Conservation (phyloP, 1,140 invertebrate species). For the Zaprionus camerounensis region DNA sequence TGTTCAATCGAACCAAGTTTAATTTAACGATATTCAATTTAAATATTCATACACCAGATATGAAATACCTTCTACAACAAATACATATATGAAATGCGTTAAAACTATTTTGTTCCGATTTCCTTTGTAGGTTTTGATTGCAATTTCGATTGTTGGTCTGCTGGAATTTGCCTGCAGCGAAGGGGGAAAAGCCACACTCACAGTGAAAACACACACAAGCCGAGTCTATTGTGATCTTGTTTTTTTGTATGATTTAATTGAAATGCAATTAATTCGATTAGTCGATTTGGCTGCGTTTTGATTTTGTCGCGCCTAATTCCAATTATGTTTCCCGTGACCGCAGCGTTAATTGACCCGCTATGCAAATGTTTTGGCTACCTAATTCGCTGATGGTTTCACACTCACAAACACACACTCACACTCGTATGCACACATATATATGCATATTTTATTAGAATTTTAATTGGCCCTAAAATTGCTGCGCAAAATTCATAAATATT, state of each 20-base stretch:
- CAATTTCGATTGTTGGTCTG: background rate
- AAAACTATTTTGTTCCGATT: no score
- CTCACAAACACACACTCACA: conserved; percentile 9
- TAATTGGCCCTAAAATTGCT: conserved; percentile 44
- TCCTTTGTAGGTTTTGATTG: background rate
- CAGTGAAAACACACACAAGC: background rate
- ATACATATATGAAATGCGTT: no score
- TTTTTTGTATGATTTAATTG: conserved; percentile 3
- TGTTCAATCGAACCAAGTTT: background rate
- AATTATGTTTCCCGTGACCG: conserved; percentile 30
- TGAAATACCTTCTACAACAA: no score
- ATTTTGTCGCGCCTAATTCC: conserved; percentile 27
- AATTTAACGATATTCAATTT: no score
- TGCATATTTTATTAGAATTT: conserved; percentile 33
- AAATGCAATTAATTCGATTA: conserved; percentile 37
- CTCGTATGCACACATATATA: conserved; percentile 4
- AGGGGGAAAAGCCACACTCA: background rate
- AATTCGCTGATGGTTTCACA: conserved; percentile 13
- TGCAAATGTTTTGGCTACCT: conserved; percentile 24
- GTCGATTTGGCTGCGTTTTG: conserved; percentile 5
- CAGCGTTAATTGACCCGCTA: conserved; percentile 31
- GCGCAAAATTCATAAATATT: conserved; percentile 22
- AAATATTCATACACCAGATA: no score
- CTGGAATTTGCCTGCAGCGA: background rate
- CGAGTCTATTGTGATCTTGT: background rate